Evolutionary conservation across 2,888 invertebrate genomes (phyloP), one percentile per base, ranked within the genome.

Genomic region (Gastrophysa polygoni): DNA sequence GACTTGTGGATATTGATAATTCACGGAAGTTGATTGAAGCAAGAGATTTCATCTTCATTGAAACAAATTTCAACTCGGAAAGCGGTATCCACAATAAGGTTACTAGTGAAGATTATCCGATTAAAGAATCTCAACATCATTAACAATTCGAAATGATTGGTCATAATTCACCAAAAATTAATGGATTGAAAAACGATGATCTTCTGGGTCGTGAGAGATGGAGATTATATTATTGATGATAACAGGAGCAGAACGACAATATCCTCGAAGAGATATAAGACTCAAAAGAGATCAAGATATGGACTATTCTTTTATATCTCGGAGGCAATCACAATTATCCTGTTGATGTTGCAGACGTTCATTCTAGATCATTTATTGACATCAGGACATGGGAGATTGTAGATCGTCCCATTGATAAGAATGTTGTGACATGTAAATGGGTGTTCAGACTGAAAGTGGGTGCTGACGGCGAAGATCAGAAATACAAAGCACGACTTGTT

Each of bases 1-100:
- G 48, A 21, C 21, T 48, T 1, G 20, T 20, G 18, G 21, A 48
- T 48, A 48, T 21, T 10, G 21, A 48, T 18, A 48, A 48, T 48
- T 10, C 48, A 8, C 48, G 48, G 11, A 48, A 48, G 21, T 20
- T 48, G 8, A 48, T 20, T 14, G 16, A 48, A 48, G 48, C 21
- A 20, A 8, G 48, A 48, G 21, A 48, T 48, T 21, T 48, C 8
- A 11, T 48, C 21, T 48, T 48, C 48, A 20, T 48, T 48, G 48
- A 48, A 21, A 20, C 48, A 48, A 21, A 48, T 32, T 32, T 10
- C 10, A 10, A 32, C 10, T 32, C 10, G 29, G 29, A 32, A 32
- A 10, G 10, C 1, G 10, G 29, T 32, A 32, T 24, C 7, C 4
- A 2, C 29, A n/a, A n/a, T n/a, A n/a, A 32, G n/a, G n/a, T n/a